Percentiles rank a stretch among this genome's conserved stretches.
Conservation (phyloP, 2,113 vertebrate genomes). For the Regulus satrapa region DNA sequence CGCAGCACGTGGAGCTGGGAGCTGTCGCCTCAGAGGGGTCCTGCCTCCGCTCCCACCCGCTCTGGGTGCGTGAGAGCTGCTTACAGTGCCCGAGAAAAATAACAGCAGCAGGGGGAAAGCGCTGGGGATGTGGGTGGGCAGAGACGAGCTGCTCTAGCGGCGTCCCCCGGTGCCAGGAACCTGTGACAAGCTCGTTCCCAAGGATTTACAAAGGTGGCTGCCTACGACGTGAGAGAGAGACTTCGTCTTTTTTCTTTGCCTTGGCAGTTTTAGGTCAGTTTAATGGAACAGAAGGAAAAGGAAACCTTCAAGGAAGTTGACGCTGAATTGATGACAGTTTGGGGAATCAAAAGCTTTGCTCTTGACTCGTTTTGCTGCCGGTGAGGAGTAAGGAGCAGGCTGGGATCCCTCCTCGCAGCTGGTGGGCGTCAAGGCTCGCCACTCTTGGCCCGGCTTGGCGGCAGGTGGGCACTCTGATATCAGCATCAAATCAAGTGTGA, state of each 20-base stretch:
- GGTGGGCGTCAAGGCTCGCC: accelerated
- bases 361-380: not conserved
- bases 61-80: accelerated
- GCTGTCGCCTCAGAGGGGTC: accelerated
- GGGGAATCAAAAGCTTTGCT: not conserved
- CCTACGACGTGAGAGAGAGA: accelerated
- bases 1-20: accelerated
- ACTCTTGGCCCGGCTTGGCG: accelerated
- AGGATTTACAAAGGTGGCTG: not conserved
- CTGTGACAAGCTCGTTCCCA: not conserved
- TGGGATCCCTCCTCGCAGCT: not conserved
- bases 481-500: not conserved
- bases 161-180: accelerated
- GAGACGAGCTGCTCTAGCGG: not conserved
- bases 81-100: accelerated
- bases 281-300: not conserved
- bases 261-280: conserved; percentile 48
- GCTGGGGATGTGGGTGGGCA: not conserved
- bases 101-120: not conserved
- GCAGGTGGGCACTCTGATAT: not conserved
- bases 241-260: not conserved
- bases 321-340: not conserved
- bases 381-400: not conserved
- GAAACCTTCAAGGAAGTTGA: not conserved
- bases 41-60: accelerated